These are phyloP conservation scores for Sebastes matsubarae DNA, from an alignment of 2,797 vertebrate species.

Conservation along the genomic window DNA sequence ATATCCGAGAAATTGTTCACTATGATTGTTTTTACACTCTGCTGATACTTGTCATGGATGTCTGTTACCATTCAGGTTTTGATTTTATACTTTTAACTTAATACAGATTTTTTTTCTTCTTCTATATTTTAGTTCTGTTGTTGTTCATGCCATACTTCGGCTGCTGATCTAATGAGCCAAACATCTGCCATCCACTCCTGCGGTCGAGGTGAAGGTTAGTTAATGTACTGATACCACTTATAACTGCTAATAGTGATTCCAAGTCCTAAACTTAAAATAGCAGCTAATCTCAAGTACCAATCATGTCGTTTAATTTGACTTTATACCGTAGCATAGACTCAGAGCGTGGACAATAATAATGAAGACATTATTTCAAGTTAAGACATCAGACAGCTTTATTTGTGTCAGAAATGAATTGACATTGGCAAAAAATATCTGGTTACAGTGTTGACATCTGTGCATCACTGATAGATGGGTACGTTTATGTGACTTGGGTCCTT, in stretches of 20 bases:
- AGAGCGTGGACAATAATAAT: too few species aligned
- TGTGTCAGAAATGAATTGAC: accelerated
- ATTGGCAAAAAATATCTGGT: too few species aligned
- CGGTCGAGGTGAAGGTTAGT: not conserved
- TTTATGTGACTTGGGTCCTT: too few species aligned
- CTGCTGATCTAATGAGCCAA: not conserved
- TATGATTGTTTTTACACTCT: not conserved
- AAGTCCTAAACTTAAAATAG: not conserved
- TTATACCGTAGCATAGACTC: not conserved
- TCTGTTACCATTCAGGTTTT: not conserved
- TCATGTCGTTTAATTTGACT: not conserved
- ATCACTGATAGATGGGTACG: too few species aligned
- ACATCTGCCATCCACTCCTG: not conserved
- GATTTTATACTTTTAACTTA: not conserved
- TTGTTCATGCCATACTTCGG: not conserved
- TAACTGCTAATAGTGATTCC: not conserved
- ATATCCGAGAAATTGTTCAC: not conserved
- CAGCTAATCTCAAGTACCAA: not conserved
- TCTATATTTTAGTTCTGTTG: not conserved
- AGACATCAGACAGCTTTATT: too few species aligned
- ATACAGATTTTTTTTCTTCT: not conserved
- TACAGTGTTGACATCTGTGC: too few species aligned
- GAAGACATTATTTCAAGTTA: too few species aligned
- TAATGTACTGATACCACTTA: not conserved
- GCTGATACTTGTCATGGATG: not conserved